Percentiles rank a stretch among this genome's conserved stretches.
Conservation (phyloP, 2,888 invertebrate genomes). For the Odontothrips loti region DNA sequence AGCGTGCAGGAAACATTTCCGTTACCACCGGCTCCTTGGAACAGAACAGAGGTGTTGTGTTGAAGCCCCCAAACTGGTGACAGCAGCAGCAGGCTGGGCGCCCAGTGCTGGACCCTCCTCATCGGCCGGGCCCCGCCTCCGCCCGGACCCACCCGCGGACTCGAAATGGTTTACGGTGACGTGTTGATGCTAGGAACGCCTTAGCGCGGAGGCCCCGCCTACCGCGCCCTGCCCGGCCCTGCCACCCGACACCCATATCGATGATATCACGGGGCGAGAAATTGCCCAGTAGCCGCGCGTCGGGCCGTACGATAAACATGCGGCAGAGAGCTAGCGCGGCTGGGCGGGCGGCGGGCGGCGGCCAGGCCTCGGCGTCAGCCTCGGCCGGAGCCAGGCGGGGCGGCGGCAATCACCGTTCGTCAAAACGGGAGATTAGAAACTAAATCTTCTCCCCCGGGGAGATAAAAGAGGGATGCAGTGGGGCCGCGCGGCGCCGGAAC, state of each 20-base stretch:
- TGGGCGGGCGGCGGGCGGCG: not conserved
- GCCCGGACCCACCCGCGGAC: not conserved
- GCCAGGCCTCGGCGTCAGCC: not conserved
- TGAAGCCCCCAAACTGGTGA: too few species aligned
- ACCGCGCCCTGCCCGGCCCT: not conserved
- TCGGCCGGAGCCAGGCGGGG: not conserved
- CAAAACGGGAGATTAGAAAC: not conserved
- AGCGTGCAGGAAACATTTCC: too few species aligned
- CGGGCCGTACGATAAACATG: not conserved
- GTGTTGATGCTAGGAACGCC: constrained; percentile 8
- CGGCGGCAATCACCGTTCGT: constrained; percentile 7
- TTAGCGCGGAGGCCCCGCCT: not conserved
- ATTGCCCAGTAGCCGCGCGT: constrained; percentile 19
- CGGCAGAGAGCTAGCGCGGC: not conserved
- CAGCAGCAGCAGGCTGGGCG: not conserved
- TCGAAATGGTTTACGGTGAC: constrained; percentile 9
- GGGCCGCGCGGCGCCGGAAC: not conserved
- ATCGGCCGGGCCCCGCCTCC: not conserved
- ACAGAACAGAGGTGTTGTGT: too few species aligned
- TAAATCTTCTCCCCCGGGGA: not conserved
- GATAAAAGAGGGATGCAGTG: not conserved
- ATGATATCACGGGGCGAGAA: constrained; percentile 24
- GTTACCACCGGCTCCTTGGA: too few species aligned
- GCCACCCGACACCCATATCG: constrained; percentile 20
- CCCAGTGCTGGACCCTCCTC: not conserved